Conservation (phyloP, 2,888 invertebrate genomes). For the Cheilosia grossa region DNA sequence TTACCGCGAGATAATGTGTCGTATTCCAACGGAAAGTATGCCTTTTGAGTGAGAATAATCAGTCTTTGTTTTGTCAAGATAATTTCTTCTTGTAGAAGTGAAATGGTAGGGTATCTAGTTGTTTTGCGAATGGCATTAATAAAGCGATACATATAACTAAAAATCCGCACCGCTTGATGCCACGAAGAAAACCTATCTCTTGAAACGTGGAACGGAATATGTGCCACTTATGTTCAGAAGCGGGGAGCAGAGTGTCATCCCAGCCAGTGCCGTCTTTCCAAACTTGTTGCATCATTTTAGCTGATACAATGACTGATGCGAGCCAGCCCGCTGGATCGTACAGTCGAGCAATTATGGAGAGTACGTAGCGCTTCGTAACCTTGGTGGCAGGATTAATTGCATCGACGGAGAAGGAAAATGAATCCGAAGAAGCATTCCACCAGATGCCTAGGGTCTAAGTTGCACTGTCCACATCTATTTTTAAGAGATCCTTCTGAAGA, state of each 20-base stretch:
- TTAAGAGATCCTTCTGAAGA: background rate
- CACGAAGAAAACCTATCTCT: too few species aligned
- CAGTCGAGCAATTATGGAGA: conserved; percentile 28
- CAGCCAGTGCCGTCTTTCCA: conserved; percentile 12
- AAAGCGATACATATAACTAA: too few species aligned
- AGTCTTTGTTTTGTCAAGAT: too few species aligned
- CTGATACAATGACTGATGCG: conserved; percentile 1
- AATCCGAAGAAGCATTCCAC: conserved; percentile 14
- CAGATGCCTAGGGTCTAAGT: conserved; percentile 10
- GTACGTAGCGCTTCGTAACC: background rate
- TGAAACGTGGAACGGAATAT: too few species aligned
- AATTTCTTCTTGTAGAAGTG: too few species aligned
- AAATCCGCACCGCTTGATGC: too few species aligned
- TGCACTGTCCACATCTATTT: background rate
- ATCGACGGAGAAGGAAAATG: conserved; percentile 1
- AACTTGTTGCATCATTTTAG: conserved; percentile 24
- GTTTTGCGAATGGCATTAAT: too few species aligned
- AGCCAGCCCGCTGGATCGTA: conserved; percentile 48
- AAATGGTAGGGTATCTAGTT: too few species aligned
- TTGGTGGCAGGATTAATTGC: background rate
- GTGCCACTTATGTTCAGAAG: too few species aligned
- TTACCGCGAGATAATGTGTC: background rate
- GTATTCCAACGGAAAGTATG: background rate
- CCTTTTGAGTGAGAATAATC: background rate
- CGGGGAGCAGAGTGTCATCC: too few species aligned